Base-by-base conservation (phyloP, 2,888 invertebrate species). In the Strigamia transsilvanica region DNA sequence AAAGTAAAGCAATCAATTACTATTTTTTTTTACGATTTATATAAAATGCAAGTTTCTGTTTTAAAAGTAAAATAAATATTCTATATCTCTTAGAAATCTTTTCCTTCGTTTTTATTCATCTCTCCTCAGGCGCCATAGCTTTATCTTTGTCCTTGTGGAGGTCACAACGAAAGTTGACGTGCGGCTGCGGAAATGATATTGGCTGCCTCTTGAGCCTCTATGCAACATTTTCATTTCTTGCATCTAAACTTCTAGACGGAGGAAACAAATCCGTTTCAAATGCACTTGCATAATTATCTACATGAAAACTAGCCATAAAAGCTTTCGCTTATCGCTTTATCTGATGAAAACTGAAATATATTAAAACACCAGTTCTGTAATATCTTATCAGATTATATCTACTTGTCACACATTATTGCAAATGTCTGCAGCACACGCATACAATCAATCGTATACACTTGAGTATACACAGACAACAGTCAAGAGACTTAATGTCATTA, bases 91-190 rank as follows among this genome's bases (percentile, higher is more conserved):
- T 27, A 32, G n/a, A 73, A 56, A 56, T 56, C 56, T 56, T 73
- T 27, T 73, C 10, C 27, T 9, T n/a, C 32, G 23, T 73, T 66
- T 73, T 73, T 73, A 73, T 73, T 73, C 73, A 73, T 73, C 73
- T 32, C 32, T 73, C 15, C 51, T 73, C 32, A 27, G 73, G 73
- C 27, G 27, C 73, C 10, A 3, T 73, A 13, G 73, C n/a, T 73
- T 73, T 73, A 73, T 73, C 73, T 73, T 32, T 73, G 73, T 73
- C 73, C 73, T 73, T 73, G 73, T 32, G n/a, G n/a, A 73, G 73
- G 73, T 73, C 73, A 73, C 73, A 73, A 73, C 23, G 73, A 73
- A 73, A 73, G 73, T 73, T 73, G 73, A 73, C 27, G 27, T 73
- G 73, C 73, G 73, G 23, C 73, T 73, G 73, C 27, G 73, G 73